Evolutionary conservation across 1,140 invertebrate species (phyloP).

Genomic region (Drosophila kohkoa): DNA sequence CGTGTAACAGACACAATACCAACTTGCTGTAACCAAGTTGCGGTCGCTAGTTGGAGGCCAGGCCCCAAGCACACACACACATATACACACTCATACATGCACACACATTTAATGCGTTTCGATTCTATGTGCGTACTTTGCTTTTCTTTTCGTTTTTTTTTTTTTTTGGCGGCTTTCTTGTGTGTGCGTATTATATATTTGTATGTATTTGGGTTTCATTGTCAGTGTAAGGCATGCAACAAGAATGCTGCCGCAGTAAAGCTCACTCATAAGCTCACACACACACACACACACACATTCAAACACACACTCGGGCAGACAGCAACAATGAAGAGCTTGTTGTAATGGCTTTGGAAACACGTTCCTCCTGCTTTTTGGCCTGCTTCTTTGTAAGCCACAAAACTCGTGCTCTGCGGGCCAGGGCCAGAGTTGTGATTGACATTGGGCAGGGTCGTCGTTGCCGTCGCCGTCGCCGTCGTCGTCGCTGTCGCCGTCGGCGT

Average conservation of each 20-base stretch:
- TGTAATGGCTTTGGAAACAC: slow-evolving; percentile 70
- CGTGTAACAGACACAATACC: slow-evolving; percentile 50
- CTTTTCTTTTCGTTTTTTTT: slow-evolving; percentile 9
- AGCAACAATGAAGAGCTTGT: slow-evolving; percentile 52
- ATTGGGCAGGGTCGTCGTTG: slow-evolving; percentile 73
- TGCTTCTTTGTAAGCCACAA: slow-evolving; percentile 60
- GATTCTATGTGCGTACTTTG: slow-evolving; percentile 40
- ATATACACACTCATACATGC: slow-evolving; percentile 41
- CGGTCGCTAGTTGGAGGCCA: slow-evolving; percentile 57
- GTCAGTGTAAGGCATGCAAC: slow-evolving; percentile 50
- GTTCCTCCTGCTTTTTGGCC: slow-evolving; percentile 68
- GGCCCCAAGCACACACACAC: slow-evolving; percentile 41
- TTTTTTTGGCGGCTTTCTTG: slow-evolving; percentile 26
- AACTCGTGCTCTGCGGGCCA: slow-evolving; percentile 45
- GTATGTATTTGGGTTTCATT: slow-evolving; percentile 52
- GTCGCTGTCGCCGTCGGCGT: slow-evolving; percentile 9
- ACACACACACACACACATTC: slow-evolving; percentile 19
- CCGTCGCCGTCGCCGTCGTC: background rate
- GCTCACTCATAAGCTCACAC: slow-evolving; percentile 46
- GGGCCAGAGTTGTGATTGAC: slow-evolving; percentile 67
- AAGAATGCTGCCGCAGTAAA: slow-evolving; percentile 44
- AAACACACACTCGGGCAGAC: slow-evolving; percentile 5
- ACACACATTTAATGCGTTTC: slow-evolving; percentile 65
- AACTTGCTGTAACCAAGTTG: slow-evolving; percentile 64
- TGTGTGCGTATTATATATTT: background rate